These are phyloP conservation scores for Synanthedon tipuliformis DNA, from an alignment of 2,888 invertebrate genomes.

Conservation along the genomic window DNA sequence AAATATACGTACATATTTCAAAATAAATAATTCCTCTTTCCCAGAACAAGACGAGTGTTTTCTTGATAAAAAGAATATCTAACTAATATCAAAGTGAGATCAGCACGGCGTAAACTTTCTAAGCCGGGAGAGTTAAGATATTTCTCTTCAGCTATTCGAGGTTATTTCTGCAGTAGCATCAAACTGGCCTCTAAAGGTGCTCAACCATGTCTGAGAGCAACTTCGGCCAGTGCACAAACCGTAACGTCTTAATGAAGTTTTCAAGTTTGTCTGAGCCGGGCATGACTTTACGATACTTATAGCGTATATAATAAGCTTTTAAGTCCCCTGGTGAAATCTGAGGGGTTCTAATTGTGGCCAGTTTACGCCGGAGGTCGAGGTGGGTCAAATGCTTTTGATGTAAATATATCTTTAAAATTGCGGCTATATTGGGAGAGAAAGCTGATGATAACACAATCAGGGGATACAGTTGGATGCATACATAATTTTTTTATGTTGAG, in stretches of 20 bases:
- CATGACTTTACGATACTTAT: slow-evolving; percentile 26
- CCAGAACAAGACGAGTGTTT: neutral
- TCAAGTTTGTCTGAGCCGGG: slow-evolving; percentile 25
- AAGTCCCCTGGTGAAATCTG: slow-evolving; percentile 12
- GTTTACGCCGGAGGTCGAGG: too few species aligned
- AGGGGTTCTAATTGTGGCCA: neutral
- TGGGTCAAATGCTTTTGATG: too few species aligned
- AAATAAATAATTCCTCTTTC: neutral
- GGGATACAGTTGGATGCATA: too few species aligned
- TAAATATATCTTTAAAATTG: too few species aligned
- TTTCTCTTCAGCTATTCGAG: slow-evolving; percentile 19
- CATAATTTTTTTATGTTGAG: too few species aligned
- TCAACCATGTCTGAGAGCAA: slow-evolving; percentile 40
- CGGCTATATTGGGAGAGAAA: too few species aligned
- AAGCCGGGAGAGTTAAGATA: slow-evolving; percentile 22
- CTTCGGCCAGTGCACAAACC: slow-evolving; percentile 47
- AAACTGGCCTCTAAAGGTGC: slow-evolving; percentile 32
- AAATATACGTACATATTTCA: too few species aligned
- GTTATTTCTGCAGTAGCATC: slow-evolving; percentile 32
- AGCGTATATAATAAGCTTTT: slow-evolving; percentile 19
- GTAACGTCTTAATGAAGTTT: slow-evolving; percentile 60
- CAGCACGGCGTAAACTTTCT: slow-evolving; percentile 25
- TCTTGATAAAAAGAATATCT: neutral
- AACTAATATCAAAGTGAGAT: slow-evolving; percentile 29
- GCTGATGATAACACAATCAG: too few species aligned